A percentile compares a stretch with the other conserved stretches of the same genome.
These are phyloP conservation scores for Rhineura floridana DNA, from an alignment of 2,113 vertebrate species.

Conservation along the genomic window DNA sequence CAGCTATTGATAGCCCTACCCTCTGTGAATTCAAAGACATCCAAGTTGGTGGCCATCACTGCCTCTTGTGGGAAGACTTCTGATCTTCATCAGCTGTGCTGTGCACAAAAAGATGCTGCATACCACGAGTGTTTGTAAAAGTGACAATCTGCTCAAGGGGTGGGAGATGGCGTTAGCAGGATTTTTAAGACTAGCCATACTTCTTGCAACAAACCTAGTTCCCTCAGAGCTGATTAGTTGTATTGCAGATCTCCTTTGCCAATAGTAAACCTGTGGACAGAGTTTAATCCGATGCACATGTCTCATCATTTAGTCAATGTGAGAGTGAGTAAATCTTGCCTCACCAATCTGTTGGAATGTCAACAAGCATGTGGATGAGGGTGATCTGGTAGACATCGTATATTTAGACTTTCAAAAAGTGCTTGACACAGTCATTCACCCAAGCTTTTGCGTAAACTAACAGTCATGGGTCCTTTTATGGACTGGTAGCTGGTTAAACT, in stretches of 20 bases:
- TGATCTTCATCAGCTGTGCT: background rate
- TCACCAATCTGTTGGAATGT: background rate
- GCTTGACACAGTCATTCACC: background rate
- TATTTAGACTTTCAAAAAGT: background rate
- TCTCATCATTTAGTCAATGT: too few species aligned
- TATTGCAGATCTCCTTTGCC: background rate
- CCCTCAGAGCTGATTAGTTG: background rate
- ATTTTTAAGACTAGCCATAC: too few species aligned
- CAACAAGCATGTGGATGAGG: background rate
- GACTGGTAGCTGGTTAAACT: background rate
- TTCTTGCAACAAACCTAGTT: too few species aligned
- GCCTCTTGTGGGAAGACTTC: background rate
- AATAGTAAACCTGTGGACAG: too few species aligned
- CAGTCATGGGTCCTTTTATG: background rate
- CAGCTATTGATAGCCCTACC: too few species aligned
- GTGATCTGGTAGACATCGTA: background rate
- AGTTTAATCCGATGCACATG: too few species aligned
- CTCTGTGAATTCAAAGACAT: too few species aligned
- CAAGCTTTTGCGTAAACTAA: background rate
- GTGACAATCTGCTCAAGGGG: background rate
- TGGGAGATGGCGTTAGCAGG: background rate
- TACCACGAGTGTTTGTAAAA: background rate
- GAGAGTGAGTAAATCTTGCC: background rate
- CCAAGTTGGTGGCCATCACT: too few species aligned
- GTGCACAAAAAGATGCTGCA: background rate